Evolutionary conservation across 2,113 vertebrate genomes (phyloP), one percentile per base, ranked within the genome.

Genomic region (Antechinus stuartii): DNA sequence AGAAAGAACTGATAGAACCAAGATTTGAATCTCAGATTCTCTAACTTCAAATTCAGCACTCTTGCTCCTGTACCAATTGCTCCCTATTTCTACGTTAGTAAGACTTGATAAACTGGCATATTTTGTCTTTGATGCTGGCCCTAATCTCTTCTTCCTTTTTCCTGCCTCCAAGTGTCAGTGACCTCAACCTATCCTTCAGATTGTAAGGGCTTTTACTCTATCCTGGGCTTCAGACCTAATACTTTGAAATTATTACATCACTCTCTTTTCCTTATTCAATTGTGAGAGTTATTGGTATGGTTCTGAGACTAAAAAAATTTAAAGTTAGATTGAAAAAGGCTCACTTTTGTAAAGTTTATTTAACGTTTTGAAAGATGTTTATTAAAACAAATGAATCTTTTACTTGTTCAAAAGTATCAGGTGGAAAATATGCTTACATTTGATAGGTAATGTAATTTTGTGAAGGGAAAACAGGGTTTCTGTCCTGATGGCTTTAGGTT

Each of bases 321-420:
- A 46, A 23, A 94, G 12, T 26, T 91, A 90, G 56, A 8, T 8
- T 92, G 49, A 95, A 92, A 56, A 50, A 93, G 50, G 2, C 0
- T 96, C 76, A 55, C 55, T 19, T 8, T 93, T 54, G 16, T 68
- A 68, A 68, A 35, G 3, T 68, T 2, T 30, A 42, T 94, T 96
- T 96, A 96, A 0, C 35, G 91, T 93, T 96, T 92, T 91, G 95
- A 89, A 23, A 54, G 47, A 27, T 61, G 11, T 47, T 26, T 92
- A 27, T 89, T n/a, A 90, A 57, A 53, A 30, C 53, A 50, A 95
- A 84, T 92, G 2, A 89, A 94, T 94, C 56, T 96, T n/a, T n/a
- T n/a, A 11, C 14, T 76, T 76, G 35, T 14, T 22, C 2, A 68
- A 76, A n/a, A 76, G 57, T 35, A 68, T 35, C 2, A 35, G 61